A percentile compares a stretch with the other conserved stretches of the same genome.
Evolutionary conservation across 2,888 invertebrate species (phyloP).

Genomic region (Operophtera brumata): DNA sequence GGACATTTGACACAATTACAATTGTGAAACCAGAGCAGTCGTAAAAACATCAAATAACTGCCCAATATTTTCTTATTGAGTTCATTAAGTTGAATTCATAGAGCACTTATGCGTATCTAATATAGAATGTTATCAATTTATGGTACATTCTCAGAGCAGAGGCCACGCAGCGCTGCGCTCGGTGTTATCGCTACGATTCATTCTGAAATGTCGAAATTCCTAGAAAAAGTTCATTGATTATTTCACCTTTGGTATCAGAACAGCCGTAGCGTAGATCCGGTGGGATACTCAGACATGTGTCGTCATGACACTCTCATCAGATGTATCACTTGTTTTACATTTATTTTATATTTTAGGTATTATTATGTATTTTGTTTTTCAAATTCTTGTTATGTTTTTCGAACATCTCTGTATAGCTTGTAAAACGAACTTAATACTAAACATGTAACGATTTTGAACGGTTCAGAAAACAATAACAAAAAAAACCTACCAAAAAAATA

Average conservation of each 20-base stretch:
- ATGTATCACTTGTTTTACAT: too few relatives aligned
- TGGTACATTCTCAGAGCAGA: slow-evolving; percentile 23
- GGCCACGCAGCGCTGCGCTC: slow-evolving; percentile 13
- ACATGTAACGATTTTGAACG: slow-evolving; percentile 6
- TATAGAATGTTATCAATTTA: slow-evolving; percentile 31
- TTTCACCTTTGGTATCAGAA: slow-evolving; percentile 5
- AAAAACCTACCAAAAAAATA: slow-evolving; percentile 29
- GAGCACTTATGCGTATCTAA: slow-evolving; percentile 22
- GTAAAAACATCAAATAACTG: slow-evolving; percentile 29
- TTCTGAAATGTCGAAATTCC: slow-evolving; percentile 14
- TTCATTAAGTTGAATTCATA: slow-evolving; percentile 28
- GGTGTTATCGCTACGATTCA: slow-evolving; percentile 17
- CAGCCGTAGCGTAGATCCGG: too few relatives aligned
- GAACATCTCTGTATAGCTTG: too few relatives aligned
- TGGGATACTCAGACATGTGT: too few relatives aligned
- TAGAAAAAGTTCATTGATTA: slow-evolving; percentile 12
- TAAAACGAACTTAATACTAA: too few relatives aligned
- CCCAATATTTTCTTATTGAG: slow-evolving; percentile 31
- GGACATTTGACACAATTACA: slow-evolving; percentile 38
- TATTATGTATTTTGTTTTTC: too few relatives aligned
- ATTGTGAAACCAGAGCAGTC: slow-evolving; percentile 33
- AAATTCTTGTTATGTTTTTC: too few relatives aligned
- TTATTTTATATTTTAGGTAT: too few relatives aligned
- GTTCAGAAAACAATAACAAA: slow-evolving; percentile 22
- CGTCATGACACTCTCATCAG: too few relatives aligned